Conservation (phyloP, 2,888 invertebrate genomes). For the Cecidostiba fungosa region DNA sequence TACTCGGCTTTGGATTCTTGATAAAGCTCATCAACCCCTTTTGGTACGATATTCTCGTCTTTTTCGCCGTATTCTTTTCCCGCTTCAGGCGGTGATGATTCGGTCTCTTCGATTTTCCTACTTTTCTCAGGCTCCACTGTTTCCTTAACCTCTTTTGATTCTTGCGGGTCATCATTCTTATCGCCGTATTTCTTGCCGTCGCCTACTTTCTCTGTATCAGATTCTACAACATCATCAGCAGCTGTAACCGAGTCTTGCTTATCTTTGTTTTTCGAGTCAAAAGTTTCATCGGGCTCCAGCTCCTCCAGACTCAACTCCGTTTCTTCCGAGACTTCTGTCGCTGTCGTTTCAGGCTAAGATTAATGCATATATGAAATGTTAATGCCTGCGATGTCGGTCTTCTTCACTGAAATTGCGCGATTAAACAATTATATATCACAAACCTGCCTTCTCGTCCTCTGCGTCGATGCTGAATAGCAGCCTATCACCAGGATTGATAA, state of each 20-base stretch:
- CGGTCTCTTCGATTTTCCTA: neutral
- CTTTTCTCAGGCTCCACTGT: neutral
- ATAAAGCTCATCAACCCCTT: neutral
- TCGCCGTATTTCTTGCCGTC: too few species aligned
- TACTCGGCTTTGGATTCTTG: neutral
- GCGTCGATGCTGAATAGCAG: slow-evolving; percentile 18
- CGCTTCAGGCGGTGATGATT: neutral
- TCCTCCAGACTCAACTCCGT: neutral
- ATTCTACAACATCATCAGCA: too few species aligned
- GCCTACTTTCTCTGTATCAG: too few species aligned
- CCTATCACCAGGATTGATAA: neutral
- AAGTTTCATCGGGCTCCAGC: neutral
- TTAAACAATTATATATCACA: neutral
- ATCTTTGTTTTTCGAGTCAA: too few species aligned
- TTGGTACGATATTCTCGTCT: neutral
- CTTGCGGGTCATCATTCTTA: neutral
- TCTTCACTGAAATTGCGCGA: neutral
- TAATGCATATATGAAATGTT: neutral
- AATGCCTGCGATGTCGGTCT: neutral
- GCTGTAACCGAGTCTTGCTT: too few species aligned
- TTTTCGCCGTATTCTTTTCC: too few species aligned
- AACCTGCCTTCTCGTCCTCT: slow-evolving; percentile 10
- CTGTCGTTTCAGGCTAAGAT: neutral
- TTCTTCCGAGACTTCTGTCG: neutral
- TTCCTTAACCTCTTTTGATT: neutral